phyloP scores from a whole-genome alignment of 2,113 vertebrate genomes.

The Eclectus roratus region DNA sequence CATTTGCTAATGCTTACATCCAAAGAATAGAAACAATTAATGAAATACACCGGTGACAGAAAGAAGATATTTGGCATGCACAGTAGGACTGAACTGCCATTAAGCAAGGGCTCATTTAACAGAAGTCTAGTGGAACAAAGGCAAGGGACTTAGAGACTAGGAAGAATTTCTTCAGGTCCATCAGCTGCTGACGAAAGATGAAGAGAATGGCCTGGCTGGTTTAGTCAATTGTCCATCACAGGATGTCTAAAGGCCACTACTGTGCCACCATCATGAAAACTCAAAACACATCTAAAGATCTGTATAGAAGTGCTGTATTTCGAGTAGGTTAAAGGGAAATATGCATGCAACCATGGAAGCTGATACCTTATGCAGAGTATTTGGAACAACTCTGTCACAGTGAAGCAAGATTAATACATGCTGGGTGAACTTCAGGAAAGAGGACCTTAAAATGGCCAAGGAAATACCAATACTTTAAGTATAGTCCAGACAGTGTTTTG shows the following conservation, averaged over 20 bases:
- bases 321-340: not conserved
- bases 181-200: not conserved
- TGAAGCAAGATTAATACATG: not conserved
- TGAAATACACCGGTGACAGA: not conserved
- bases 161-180: not conserved
- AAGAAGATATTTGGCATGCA: not conserved
- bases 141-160: not conserved
- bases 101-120: not conserved
- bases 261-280: not conserved
- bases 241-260: not conserved
- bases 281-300: not conserved
- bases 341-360: not conserved
- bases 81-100: not conserved
- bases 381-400: not conserved
- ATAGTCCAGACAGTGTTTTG: not conserved
- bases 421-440: not conserved
- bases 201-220: not conserved
- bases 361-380: not conserved
- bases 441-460: not conserved
- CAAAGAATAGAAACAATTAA: not conserved
- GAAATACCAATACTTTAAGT: not conserved
- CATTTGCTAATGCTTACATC: not conserved
- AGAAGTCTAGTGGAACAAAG: not conserved
- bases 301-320: not conserved
- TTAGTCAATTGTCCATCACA: not conserved